Base-by-base conservation (phyloP, 2,888 invertebrate genomes). In the Ecliptopera silaceata region DNA sequence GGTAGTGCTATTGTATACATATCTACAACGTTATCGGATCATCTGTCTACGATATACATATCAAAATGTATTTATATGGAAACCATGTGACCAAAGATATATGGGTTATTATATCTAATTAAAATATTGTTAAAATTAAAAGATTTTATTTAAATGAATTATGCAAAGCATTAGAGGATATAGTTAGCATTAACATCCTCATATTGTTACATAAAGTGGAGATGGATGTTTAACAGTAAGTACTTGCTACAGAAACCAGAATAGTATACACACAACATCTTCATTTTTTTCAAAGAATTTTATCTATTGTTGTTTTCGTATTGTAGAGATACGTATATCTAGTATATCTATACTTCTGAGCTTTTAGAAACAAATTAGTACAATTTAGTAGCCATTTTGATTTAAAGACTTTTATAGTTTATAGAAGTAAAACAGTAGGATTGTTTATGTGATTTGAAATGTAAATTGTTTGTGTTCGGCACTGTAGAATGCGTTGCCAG, bases 1-100 rank as follows among this genome's bases (percentile, higher is more conserved):
- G 54, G 50, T 64, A 59, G 46, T 18, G 13, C 18, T 49, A 41
- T n/a, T 44, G 47, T n/a, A 13, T 0, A 13, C 10, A 18, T n/a
- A 18, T 15, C 18, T 18, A 17, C 38, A 34, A 36, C 8, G 2
- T 11, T 18, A 4, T 20, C 6, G 34, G 13, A 20, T 50, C 43
- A 47, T 34, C 26, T 34, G 38, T 31, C 20, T 26, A 47, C 32
- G 13, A 8, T 36, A 36, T 48, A 51, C 57, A 55, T 58, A 49
- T 61, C 57, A 51, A 34, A 46, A 58, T 45, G 36, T 60, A 48
- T 51, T 46, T 46, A 18, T 48, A 34, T 57, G 17, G 8, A 26
- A 55, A 62, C 49, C 49, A 59, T 45, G 60, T 56, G 64, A 64
- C 62, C 66, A 66, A 66, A 56, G 12, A 43, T 39, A 57, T 47